These are phyloP conservation scores for Sinocyclocheilus grahami DNA, from an alignment of 2,113 vertebrate species.

Conservation along the genomic window DNA sequence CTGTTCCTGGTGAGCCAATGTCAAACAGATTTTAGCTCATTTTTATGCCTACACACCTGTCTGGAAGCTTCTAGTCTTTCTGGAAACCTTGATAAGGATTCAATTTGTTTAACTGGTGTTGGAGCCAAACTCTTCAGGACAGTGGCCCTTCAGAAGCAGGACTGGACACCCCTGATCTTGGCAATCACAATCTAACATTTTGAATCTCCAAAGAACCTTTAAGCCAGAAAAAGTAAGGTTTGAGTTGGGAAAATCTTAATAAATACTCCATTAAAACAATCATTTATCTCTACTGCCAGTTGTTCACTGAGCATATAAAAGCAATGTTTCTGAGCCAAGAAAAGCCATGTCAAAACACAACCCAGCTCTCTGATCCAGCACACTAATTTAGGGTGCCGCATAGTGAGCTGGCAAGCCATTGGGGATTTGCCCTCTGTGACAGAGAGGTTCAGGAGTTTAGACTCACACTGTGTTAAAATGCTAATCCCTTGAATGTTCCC, in stretches of 20 bases:
- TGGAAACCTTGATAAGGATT: neutral
- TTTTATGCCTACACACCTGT: neutral
- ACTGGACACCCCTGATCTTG: neutral
- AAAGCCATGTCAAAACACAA: constrained; percentile 23
- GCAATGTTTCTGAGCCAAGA: neutral
- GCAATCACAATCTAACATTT: neutral
- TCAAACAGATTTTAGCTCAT: neutral
- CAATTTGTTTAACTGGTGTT: neutral
- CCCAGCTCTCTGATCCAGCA: constrained; percentile 23
- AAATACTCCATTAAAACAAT: neutral
- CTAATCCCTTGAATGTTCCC: constrained; percentile 68
- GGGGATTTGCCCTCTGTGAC: constrained; percentile 58
- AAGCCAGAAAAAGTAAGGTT: neutral
- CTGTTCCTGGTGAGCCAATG: neutral
- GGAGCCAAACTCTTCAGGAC: neutral
- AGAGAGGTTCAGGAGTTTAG: constrained; percentile 54
- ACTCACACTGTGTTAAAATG: constrained; percentile 67
- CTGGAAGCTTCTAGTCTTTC: neutral
- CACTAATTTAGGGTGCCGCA: constrained; percentile 48
- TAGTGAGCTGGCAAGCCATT: constrained; percentile 42
- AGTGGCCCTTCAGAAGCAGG: too few relatives aligned
- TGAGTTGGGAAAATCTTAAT: neutral
- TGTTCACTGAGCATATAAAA: neutral
- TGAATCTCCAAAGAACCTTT: neutral
- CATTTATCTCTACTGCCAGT: neutral